Percentiles rank a stretch among this genome's conserved stretches.
phyloP scores from a whole-genome alignment of 2,888 invertebrate species.

The Epirrhoe alternata region DNA sequence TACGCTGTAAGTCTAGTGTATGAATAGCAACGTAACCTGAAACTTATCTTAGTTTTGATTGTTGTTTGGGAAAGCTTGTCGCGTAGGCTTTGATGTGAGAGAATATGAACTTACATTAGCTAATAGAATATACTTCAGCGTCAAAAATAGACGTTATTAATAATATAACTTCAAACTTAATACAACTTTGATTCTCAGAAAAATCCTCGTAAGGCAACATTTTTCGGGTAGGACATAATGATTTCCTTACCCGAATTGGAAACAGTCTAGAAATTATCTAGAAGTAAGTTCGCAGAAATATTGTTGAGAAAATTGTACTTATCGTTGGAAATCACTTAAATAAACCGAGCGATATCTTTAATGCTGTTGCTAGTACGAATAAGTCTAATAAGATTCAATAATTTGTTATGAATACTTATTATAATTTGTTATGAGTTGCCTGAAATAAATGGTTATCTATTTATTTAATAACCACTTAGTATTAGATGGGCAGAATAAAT shows the following conservation, averaged over 20 bases:
- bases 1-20: not conserved
- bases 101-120: not conserved
- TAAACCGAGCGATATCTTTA: not conserved
- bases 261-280: not conserved
- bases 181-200: not conserved
- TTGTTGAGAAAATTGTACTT: too few relatives aligned
- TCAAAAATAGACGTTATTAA: not conserved
- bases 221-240: not conserved
- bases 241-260: not conserved
- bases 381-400: not conserved
- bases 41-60: not conserved
- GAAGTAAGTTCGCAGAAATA: not conserved
- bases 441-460: too few relatives aligned
- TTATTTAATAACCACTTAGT: not conserved
- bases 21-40: not conserved
- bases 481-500: not conserved
- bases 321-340: not conserved
- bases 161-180: not conserved
- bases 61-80: not conserved
- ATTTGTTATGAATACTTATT: too few relatives aligned
- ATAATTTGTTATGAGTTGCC: too few relatives aligned
- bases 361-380: too few relatives aligned
- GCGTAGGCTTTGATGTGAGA: not conserved
- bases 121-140: not conserved
- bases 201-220: not conserved